Conservation (phyloP, 2,797 vertebrate species). For the Pseudochirops corinnae region DNA sequence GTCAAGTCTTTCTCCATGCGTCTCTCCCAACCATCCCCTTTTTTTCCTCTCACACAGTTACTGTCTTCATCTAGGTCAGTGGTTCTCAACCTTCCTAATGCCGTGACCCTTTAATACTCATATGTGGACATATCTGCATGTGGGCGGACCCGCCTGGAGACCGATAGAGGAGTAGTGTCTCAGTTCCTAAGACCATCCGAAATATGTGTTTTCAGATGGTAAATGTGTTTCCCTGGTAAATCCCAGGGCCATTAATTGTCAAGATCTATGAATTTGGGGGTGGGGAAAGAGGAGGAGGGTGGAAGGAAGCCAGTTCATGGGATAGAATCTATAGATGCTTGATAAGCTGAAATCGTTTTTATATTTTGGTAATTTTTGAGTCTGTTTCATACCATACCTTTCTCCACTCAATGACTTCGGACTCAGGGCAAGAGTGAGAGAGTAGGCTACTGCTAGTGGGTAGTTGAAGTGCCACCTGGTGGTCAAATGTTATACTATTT, state of each 20-base stretch:
- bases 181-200: too few relatives aligned
- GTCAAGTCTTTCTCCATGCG: background rate
- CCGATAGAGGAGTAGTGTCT: too few relatives aligned
- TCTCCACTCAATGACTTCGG: background rate
- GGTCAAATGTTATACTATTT: background rate
- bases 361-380: background rate
- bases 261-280: background rate
- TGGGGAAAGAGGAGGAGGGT: too few relatives aligned
- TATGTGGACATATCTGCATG: too few relatives aligned
- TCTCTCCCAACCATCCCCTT: background rate
- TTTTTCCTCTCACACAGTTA: background rate
- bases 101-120: too few relatives aligned
- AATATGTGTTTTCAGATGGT: too few relatives aligned
- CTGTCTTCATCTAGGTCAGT: background rate
- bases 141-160: too few relatives aligned
- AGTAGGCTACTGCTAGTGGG: background rate
- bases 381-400: background rate
- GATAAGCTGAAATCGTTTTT: background rate
- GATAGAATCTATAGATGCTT: background rate
- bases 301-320: background rate
- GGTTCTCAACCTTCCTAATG: too few relatives aligned
- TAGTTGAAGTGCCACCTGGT: background rate
- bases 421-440: background rate
- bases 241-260: background rate
- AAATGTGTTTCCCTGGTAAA: background rate